Evolutionary conservation across 2,797 vertebrate species (phyloP).

Genomic region (Lycodopsis pacificus): DNA sequence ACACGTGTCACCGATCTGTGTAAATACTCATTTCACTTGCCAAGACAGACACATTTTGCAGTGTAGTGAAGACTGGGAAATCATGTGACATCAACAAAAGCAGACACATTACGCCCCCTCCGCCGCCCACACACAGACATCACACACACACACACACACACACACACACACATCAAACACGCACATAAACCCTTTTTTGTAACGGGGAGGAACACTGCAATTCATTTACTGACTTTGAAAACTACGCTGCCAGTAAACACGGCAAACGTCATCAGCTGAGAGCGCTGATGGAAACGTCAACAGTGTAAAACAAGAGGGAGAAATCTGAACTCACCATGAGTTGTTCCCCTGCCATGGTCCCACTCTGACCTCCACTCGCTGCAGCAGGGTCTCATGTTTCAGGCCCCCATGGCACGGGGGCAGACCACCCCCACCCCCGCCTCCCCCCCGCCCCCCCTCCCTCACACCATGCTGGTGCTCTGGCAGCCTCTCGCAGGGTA

Average conservation of each 20-base stretch:
- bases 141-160: constrained; percentile 23
- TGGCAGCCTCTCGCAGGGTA: constrained; percentile 75
- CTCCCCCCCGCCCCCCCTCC: constrained; percentile 65
- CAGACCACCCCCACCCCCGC: constrained; percentile 57
- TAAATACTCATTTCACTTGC: constrained; percentile 22
- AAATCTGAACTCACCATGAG: constrained; percentile 75
- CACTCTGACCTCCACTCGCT: constrained; percentile 70
- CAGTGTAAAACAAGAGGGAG: constrained; percentile 35
- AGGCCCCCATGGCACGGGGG: constrained; percentile 68
- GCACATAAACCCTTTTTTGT: constrained; percentile 57
- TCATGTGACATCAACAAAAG: constrained; percentile 81
- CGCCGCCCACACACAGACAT: constrained; percentile 67
- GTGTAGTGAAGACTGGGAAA: constrained; percentile 72
- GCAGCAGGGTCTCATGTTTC: constrained; percentile 77
- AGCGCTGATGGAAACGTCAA: constrained; percentile 67
- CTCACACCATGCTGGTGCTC: constrained; percentile 83
- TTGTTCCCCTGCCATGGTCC: constrained; percentile 72
- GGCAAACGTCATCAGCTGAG: constrained; percentile 63
- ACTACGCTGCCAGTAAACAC: constrained; percentile 74
- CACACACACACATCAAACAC: constrained; percentile 65
- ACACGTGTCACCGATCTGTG: constrained; percentile 26
- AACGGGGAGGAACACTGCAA: constrained; percentile 66
- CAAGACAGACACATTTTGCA: constrained; percentile 59
- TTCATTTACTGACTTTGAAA: constrained; percentile 76
- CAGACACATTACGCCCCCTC: constrained; percentile 65